Base-by-base conservation (phyloP, 2,888 invertebrate species). In the Andrena bucephala region DNA sequence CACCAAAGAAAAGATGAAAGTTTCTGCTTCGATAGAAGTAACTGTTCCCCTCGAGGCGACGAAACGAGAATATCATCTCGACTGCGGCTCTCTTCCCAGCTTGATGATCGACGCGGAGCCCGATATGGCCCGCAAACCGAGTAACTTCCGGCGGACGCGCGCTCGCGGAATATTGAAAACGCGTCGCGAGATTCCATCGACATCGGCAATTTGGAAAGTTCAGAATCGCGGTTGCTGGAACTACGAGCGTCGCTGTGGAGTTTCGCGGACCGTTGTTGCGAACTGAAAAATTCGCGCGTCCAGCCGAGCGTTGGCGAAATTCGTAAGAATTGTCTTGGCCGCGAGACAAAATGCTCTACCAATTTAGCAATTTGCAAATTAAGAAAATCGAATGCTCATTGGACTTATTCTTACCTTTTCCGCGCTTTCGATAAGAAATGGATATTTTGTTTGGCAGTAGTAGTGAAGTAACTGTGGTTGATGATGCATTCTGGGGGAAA, bases 111-210 rank as follows among this genome's bases (percentile, higher is more conserved):
- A 78, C 78, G 24, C 63, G 68, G 42, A 16, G 27, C 75, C 27
- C 33, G 68, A 63, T 68, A 76, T 42, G 54, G 57, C 10, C 60
- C 20, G 67, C 68, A 76, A 63, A 76, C 68, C 54, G 68, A 60
- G 50, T 60, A 68, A 76, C 76, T 75, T 78, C 76, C 76, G 75
- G 68, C 54, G 76, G 33, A 57, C 76, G 48, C 27, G 29, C 10
- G 66, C 29, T 54, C 59, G n/a, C 54, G 31, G 78, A 76, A 78
- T 78, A 76, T 78, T 57, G 76, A 78, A 78, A 78, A 54, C 68
- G 63, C 68, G 54, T 48, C 62, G 62, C 52, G 54, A 48, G 67
- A 54, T 76, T 63, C 63, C 33, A 62, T 50, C 71, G 60, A 62
- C 71, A 48, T 71, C 42, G 71, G 71, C 60, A 62, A 71, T 71